A percentile compares a stretch with the other conserved stretches of the same genome.
These are phyloP conservation scores for Phalacrocorax carbo DNA, from an alignment of 2,113 vertebrate genomes.

Conservation along the genomic window DNA sequence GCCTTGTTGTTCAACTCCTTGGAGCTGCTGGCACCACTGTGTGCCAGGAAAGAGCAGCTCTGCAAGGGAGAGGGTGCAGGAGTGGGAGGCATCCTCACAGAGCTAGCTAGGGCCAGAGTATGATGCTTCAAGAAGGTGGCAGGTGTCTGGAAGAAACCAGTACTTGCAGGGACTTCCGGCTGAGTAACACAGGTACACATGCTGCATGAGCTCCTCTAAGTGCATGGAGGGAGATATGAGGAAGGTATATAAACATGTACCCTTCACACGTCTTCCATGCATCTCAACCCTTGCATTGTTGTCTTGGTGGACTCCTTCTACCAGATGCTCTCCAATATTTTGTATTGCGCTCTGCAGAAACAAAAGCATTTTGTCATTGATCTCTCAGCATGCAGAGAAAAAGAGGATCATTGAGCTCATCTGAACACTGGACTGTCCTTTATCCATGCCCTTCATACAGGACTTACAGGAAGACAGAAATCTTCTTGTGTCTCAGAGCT, in stretches of 20 bases:
- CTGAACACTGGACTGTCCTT: not conserved
- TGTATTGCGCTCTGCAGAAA: not conserved
- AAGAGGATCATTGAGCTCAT: not conserved
- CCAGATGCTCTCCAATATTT: not conserved
- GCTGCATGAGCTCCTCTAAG: not conserved
- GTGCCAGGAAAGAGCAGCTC: not conserved
- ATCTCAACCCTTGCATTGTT: not conserved
- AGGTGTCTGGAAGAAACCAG: not conserved
- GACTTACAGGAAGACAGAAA: not conserved
- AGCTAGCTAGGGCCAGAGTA: not conserved
- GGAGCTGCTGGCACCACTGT: fast-evolving
- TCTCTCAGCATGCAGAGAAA: not conserved
- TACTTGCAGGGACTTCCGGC: not conserved
- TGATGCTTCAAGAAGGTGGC: not conserved
- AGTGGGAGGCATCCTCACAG: not conserved
- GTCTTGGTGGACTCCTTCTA: not conserved
- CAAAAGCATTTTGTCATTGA: not conserved
- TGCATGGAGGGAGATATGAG: not conserved
- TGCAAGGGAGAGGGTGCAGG: not conserved
- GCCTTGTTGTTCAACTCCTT: not conserved
- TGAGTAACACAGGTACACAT: not conserved
- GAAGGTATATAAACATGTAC: not conserved
- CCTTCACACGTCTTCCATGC: not conserved
- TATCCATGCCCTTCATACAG: not conserved
- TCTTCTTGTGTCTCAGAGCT: not conserved